A percentile compares a stretch with the other conserved stretches of the same genome.
These are phyloP conservation scores for Bugulina stolonifera DNA, from an alignment of 2,888 invertebrate species.

Conservation along the genomic window DNA sequence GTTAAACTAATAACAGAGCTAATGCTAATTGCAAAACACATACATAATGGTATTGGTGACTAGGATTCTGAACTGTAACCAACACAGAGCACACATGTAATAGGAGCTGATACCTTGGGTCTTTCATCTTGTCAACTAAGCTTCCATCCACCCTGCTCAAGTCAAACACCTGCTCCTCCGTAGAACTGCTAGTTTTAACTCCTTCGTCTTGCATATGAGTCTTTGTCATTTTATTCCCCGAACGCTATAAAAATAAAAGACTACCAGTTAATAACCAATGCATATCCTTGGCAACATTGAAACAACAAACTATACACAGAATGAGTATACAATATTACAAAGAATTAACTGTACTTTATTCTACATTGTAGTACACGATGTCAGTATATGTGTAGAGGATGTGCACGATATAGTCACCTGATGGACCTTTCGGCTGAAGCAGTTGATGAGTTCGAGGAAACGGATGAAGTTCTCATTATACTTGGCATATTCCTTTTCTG, in stretches of 20 bases:
- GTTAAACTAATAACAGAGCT: too few relatives aligned
- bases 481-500: not conserved
- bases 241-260: too few relatives aligned
- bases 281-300: not conserved
- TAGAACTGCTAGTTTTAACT: not conserved
- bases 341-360: not conserved
- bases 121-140: slow-evolving; percentile 11
- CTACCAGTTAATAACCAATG: not conserved
- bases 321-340: not conserved
- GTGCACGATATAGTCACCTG: not conserved
- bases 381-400: not conserved
- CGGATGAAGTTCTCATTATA: slow-evolving; percentile 49
- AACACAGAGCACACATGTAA: too few relatives aligned
- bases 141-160: not conserved
- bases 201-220: not conserved
- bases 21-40: too few relatives aligned
- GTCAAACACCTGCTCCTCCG: not conserved
- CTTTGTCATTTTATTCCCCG: not conserved
- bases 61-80: too few relatives aligned
- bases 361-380: not conserved
- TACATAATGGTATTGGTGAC: too few relatives aligned
- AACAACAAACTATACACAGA: not conserved
- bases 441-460: slow-evolving; percentile 79
- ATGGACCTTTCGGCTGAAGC: slow-evolving; percentile 57
- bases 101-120: not conserved